A percentile compares a stretch with the other conserved stretches of the same genome.
These are phyloP conservation scores for Probaryconus sp. DNA, from an alignment of 1,140 invertebrate genomes.

Conservation along the genomic window DNA sequence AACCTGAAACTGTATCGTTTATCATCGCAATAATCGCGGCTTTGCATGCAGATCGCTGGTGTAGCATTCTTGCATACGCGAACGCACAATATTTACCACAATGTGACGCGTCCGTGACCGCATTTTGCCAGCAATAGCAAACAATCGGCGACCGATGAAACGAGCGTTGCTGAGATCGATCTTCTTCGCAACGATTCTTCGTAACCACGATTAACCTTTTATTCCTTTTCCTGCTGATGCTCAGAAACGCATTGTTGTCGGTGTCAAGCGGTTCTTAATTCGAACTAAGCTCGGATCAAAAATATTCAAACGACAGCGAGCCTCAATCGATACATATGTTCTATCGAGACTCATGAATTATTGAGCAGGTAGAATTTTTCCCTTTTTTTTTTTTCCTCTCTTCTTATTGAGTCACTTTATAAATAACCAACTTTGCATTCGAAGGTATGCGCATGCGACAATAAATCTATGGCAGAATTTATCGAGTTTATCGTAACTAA, in stretches of 20 bases:
- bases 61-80: slow-evolving; percentile 44
- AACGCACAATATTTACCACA: slow-evolving; percentile 46
- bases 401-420: too few species aligned
- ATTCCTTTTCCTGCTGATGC: slow-evolving; percentile 9
- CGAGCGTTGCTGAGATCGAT: slow-evolving; percentile 12
- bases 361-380: slow-evolving; percentile 2
- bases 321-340: neutral
- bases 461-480: too few species aligned
- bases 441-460: too few species aligned
- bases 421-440: too few species aligned
- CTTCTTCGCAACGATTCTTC: slow-evolving; percentile 4
- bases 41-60: slow-evolving; percentile 18
- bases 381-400: too few species aligned
- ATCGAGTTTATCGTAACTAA: too few species aligned
- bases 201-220: neutral
- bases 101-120: slow-evolving; percentile 47
- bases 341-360: slow-evolving; percentile 1
- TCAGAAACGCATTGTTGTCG: too few species aligned
- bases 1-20: slow-evolving; percentile 53
- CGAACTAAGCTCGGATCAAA: neutral
- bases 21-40: slow-evolving; percentile 25
- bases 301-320: too few species aligned
- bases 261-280: too few species aligned
- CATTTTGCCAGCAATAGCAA: slow-evolving; percentile 25
- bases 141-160: slow-evolving; percentile 28